phyloP scores from a whole-genome alignment of 35 echinoderm and acorn worm genomes.

The Diadema setosum region DNA sequence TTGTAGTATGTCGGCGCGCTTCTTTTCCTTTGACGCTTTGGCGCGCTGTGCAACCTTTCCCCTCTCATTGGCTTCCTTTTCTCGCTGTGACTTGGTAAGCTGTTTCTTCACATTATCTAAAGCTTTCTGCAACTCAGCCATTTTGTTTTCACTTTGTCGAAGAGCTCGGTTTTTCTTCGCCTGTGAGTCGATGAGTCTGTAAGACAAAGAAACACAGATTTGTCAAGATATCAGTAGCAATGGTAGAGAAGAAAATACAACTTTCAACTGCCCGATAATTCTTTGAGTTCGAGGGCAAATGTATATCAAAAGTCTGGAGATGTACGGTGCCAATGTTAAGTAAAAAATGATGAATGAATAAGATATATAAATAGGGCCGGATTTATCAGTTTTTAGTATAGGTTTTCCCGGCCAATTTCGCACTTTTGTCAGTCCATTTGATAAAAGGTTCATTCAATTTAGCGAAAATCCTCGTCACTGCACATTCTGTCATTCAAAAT shows the following conservation, averaged over 20 bases:
- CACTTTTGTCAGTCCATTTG: too few species aligned
- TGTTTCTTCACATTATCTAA: background rate
- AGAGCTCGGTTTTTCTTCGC: background rate
- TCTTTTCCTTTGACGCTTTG: background rate
- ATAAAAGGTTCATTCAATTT: too few species aligned
- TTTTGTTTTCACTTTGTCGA: constrained; percentile 11
- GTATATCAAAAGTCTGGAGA: background rate
- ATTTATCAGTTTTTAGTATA: too few species aligned
- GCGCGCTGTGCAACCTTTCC: background rate
- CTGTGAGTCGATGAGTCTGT: background rate
- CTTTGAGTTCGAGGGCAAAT: background rate
- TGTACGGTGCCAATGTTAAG: background rate
- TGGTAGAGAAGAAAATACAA: background rate
- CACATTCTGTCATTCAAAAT: too few species aligned
- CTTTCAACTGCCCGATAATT: background rate
- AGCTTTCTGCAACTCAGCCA: background rate
- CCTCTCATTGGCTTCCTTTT: background rate
- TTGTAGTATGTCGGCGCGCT: background rate
- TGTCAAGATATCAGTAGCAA: background rate
- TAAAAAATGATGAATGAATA: background rate
- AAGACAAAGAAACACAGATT: background rate
- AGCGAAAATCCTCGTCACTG: too few species aligned
- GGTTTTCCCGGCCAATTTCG: too few species aligned
- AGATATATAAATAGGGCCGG: background rate
- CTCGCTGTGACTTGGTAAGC: background rate